Conservation (phyloP, 2,113 vertebrate species). For the Hypomesus transpacificus region DNA sequence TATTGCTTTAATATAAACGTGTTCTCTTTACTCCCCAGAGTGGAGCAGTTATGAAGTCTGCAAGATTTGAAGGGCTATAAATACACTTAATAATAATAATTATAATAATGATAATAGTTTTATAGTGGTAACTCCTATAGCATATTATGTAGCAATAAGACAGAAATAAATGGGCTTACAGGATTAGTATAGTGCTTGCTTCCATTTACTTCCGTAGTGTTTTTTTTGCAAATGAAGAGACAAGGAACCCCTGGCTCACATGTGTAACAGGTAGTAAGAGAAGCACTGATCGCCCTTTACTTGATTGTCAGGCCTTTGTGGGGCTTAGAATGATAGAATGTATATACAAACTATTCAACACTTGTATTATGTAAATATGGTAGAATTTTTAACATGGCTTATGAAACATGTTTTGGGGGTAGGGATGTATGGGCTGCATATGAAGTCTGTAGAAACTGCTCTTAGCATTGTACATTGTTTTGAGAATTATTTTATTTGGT, state of each 20-base stretch:
- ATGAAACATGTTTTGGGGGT: neutral
- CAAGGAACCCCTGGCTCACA: no score
- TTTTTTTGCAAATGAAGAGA: no score
- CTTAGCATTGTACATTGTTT: no score
- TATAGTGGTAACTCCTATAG: slow-evolving; percentile 2
- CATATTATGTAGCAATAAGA: slow-evolving; percentile 20
- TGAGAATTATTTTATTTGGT: no score
- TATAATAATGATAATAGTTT: neutral
- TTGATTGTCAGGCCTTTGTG: no score
- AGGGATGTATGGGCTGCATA: no score
- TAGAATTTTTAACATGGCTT: slow-evolving; percentile 1
- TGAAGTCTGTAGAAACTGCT: no score
- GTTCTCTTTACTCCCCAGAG: neutral
- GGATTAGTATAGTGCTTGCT: neutral
- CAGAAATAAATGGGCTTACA: neutral
- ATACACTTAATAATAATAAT: slow-evolving; percentile 13
- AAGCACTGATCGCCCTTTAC: no score
- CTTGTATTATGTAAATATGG: slow-evolving; percentile 28
- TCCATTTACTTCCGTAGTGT: no score
- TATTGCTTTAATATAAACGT: neutral
- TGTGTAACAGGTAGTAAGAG: no score
- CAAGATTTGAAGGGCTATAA: slow-evolving; percentile 27
- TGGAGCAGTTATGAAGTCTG: slow-evolving; percentile 9
- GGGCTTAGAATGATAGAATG: no score
- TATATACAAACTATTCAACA: neutral